Evolutionary conservation across 2,113 vertebrate species (phyloP), one percentile per base, ranked within the genome.

Genomic region (Procavia capensis): DNA sequence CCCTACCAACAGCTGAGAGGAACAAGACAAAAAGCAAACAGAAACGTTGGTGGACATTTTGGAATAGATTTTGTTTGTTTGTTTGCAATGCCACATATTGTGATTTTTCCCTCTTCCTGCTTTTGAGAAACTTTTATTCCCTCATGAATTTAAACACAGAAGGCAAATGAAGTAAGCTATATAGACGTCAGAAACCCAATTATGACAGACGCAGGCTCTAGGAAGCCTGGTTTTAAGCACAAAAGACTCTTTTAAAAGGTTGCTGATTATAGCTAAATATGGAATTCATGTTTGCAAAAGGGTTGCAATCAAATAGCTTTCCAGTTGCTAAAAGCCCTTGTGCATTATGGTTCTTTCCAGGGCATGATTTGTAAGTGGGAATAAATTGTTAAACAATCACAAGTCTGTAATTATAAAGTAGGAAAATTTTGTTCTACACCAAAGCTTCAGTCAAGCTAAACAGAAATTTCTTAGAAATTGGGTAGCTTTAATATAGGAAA

Each of bases 1-100:
- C n/a, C 99, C 99, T 36, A 99, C 99, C 63, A 99, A 97, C 97
- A 99, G 98, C 99, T 99, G 97, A 86, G 98, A 98, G 43, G 81
- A 95, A 84, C 10, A 19, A 66, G 3, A 96, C 72, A 84, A 96
- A 78, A 75, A 96, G 84, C 11, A 96, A 39, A 87, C 90, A 54
- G 22, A 88, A 75, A 97, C 78, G 91, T 90, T 92, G 64, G 36
- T 50, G 92, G 66, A 75, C 82, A 72, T 76, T 96, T 91, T 74
- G 85, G 94, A 96, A 97, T 94, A 95, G 83, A 94, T 6, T 4
- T 4, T 45, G 50, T 91, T 94, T 83, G 45, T 54, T 27, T 39
- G 13, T 88, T 94, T 39, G 45, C 25, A n/a, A 34, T 59, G 70
- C 82, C 47, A 83, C 39, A 63, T 78, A 82, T 84, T 43, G 27